Evolutionary conservation across 30 jellyfish, hydroid and myxozoan species (phyloP).

Genomic region (Calvadosia cruxmelitensis): DNA sequence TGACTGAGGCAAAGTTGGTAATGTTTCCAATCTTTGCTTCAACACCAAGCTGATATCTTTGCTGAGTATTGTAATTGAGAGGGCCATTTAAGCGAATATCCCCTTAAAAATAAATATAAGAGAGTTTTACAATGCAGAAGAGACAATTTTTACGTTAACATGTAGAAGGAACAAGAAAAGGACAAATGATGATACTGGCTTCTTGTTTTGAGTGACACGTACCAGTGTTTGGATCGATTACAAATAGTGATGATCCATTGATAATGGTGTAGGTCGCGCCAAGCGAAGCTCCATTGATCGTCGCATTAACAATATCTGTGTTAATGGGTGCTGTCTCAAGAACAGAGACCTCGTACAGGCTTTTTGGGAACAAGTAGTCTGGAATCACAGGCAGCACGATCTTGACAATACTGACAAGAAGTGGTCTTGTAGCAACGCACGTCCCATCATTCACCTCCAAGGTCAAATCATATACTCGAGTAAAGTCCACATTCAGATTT

Average conservation of each 20-base stretch:
- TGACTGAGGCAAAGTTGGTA: constrained; percentile 40
- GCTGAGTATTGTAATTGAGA: constrained; percentile 37
- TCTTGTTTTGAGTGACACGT: neutral
- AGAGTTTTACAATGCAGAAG: no score
- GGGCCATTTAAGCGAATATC: neutral
- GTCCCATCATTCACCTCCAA: constrained; percentile 48
- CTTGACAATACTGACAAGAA: constrained; percentile 4
- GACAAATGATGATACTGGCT: no score
- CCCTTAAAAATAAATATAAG: neutral
- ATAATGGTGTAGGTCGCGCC: constrained; percentile 22
- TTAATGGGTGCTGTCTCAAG: constrained; percentile 33
- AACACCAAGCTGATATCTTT: constrained; percentile 50
- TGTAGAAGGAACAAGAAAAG: no score
- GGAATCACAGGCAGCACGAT: neutral
- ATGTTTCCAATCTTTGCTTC: constrained; percentile 29
- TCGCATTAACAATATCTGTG: constrained; percentile 17
- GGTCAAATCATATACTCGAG: constrained; percentile 11
- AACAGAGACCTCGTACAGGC: constrained; percentile 26
- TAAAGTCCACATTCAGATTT: constrained; percentile 7
- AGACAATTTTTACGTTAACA: no score
- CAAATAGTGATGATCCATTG: constrained; percentile 3
- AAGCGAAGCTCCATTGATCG: constrained; percentile 23
- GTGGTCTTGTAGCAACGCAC: constrained; percentile 10
- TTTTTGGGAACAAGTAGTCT: constrained; percentile 21
- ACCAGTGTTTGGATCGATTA: neutral